Base-by-base conservation (phyloP, 2,113 vertebrate genomes). In the Psilopogon haemacephalus region DNA sequence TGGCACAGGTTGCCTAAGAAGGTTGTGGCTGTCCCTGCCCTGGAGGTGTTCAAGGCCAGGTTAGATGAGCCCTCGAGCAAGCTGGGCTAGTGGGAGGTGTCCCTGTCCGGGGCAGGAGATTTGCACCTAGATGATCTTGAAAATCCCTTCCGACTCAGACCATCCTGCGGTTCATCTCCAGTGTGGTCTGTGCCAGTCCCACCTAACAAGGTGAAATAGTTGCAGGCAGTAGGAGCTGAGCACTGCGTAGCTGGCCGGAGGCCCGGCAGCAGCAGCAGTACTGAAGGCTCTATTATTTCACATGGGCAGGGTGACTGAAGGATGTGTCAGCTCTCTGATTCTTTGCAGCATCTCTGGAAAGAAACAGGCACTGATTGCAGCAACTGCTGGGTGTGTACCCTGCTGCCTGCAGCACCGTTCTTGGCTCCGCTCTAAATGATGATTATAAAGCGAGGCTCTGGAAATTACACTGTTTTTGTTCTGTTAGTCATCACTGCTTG, bases 401-500 rank as follows among this genome's bases (percentile, higher is more conserved):
- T 1, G 6, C 58, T 80, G 67, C 74, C 87, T 59, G 32, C 13
- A 58, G n/a, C 60, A 1, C 50, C 44, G 75, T 80, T 88, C 76
- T 81, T 69, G 71, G 2, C 72, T 84, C 65, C n/a, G 38, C 82
- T 93, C 68, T 37, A 79, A 92, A 88, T 55, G 21, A 89, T 85
- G 77, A 90, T 95, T 91, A 76, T 44, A 33, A 94, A 62, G 63
- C 19, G 32, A 63, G 76, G 77, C 63, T 93, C 82, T 73, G 15
- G 14, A 89, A 95, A 93, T 93, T 73, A 65, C 71, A 91, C 67
- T 60, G 9, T 67, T 95, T 94, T 71, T 83, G 56, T 73, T 67
- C 75, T 19, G 42, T 62, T 93, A 88, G 92, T 83, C 88, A 86
- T 91, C 32, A 4, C 20, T 80, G 73, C 68, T 77, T 9, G 4